Evolutionary conservation across 2,113 vertebrate species (phyloP).

Genomic region (Micromys minutus): DNA sequence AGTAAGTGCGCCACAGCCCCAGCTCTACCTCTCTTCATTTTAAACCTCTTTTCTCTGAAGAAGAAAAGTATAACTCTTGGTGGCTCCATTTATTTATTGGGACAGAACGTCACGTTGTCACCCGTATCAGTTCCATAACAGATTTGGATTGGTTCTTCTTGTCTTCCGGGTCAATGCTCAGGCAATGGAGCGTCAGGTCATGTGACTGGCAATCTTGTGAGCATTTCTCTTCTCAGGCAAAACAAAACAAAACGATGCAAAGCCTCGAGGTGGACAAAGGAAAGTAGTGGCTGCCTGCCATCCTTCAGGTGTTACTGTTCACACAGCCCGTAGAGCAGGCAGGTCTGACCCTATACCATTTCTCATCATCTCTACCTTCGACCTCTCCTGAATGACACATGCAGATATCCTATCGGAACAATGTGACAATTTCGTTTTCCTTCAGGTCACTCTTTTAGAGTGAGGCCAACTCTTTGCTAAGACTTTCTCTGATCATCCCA

Average conservation of each 20-base stretch:
- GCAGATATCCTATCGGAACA: background rate
- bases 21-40: accelerated
- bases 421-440: background rate
- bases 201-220: background rate
- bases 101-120: background rate
- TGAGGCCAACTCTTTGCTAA: background rate
- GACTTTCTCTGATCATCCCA: background rate
- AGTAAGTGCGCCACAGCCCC: background rate
- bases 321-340: background rate
- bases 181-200: background rate
- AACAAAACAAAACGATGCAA: background rate
- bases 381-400: background rate
- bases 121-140: background rate
- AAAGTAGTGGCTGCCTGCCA: no score
- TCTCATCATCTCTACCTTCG: no score
- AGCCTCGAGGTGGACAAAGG: background rate
- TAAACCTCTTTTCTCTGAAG: background rate
- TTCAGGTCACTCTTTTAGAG: background rate
- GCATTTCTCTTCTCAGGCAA: background rate
- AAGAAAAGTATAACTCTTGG: background rate
- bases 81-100: background rate
- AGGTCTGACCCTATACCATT: background rate
- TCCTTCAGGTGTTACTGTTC: background rate
- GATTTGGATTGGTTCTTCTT: background rate
- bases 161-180: background rate